These are phyloP conservation scores for Phaonia tiefii DNA, from an alignment of 2,888 invertebrate species.

Conservation along the genomic window DNA sequence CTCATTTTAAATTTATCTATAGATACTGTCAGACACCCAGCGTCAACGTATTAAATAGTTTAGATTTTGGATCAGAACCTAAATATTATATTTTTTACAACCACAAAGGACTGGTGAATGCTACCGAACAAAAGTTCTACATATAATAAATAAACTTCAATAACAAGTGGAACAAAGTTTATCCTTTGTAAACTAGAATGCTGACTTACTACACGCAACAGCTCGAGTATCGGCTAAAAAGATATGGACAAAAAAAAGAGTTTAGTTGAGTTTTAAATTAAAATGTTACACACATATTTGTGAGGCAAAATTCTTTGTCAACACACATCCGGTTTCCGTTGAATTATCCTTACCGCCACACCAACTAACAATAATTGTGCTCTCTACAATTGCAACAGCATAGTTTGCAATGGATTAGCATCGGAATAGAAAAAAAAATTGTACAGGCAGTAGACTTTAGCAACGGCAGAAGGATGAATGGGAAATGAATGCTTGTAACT, in stretches of 20 bases:
- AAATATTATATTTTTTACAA: no score
- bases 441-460: neutral
- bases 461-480: neutral
- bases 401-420: neutral
- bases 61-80: no score
- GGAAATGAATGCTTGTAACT: constrained; percentile 17
- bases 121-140: constrained; percentile 11
- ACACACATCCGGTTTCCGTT: constrained; percentile 52
- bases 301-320: constrained; percentile 45
- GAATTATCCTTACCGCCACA: constrained; percentile 25
- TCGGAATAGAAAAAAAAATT: neutral
- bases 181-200: constrained; percentile 14
- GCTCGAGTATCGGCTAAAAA: neutral
- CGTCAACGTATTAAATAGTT: no score
- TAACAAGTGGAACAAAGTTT: constrained; percentile 17
- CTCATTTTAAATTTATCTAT: no score
- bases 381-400: neutral
- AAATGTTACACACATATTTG: constrained; percentile 43
- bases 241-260: neutral
- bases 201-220: neutral
- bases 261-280: constrained; percentile 44
- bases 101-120: constrained; percentile 8
- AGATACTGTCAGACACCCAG: no score
- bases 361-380: neutral
- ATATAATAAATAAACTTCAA: no score